Evolutionary conservation across 2,888 invertebrate species (phyloP).

Genomic region (Rotaria sp.): DNA sequence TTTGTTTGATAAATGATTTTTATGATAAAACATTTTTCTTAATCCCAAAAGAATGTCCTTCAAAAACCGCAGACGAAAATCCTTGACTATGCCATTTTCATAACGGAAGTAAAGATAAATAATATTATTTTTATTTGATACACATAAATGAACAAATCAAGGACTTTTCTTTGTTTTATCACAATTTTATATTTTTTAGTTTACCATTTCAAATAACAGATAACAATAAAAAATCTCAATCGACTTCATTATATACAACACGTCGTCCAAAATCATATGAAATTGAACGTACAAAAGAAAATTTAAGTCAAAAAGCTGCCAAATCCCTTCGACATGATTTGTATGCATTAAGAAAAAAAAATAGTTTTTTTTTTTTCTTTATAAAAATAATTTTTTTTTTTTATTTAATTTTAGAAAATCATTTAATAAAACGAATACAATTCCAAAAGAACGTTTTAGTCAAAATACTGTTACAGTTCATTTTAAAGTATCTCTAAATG

Average conservation of each 20-base stretch:
- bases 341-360: background rate
- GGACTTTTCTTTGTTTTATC: no score
- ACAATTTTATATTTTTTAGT: background rate
- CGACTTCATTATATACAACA: background rate
- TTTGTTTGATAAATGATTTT: no score
- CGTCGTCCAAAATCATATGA: conserved; percentile 31
- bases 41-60: no score
- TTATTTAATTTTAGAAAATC: conserved; percentile 28
- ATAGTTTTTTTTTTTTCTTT: background rate
- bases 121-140: no score
- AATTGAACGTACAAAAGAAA: conserved; percentile 32
- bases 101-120: no score
- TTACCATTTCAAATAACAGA: background rate
- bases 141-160: no score
- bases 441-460: conserved; percentile 44
- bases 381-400: background rate
- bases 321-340: conserved; percentile 36
- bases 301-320: conserved; percentile 35
- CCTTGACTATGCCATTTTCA: no score
- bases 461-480: conserved; percentile 48
- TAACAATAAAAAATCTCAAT: background rate
- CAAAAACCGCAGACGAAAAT: no score
- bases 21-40: no score
- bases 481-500: conserved; percentile 42
- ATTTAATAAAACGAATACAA: conserved; percentile 31